A percentile compares a stretch with the other conserved stretches of the same genome.
Conservation (phyloP, 2,797 vertebrate genomes). For the Acrossocheilus fasciatus region DNA sequence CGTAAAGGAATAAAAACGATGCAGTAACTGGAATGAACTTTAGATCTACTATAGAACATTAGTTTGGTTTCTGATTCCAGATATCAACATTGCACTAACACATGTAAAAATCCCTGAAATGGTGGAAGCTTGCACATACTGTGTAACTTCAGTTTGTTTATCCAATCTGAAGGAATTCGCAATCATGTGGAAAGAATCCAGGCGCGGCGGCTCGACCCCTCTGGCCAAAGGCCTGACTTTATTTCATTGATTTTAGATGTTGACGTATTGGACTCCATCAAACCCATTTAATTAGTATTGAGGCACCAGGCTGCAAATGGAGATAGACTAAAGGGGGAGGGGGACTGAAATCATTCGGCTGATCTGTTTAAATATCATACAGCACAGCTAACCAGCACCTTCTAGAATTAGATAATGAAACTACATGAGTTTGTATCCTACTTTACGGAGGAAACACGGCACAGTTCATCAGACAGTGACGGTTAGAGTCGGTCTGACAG, state of each 20-base stretch:
- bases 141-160: constrained; percentile 1
- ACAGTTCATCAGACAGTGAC: constrained; percentile 27
- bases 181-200: constrained; percentile 16
- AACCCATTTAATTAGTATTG: constrained; percentile 65
- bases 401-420: background rate
- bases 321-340: constrained; percentile 23
- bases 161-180: constrained; percentile 1
- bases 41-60: background rate
- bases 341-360: background rate
- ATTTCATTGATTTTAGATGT: constrained; percentile 69
- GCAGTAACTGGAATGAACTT: background rate
- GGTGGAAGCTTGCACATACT: background rate
- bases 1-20: background rate
- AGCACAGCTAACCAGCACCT: background rate
- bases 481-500: background rate
- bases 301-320: constrained; percentile 32
- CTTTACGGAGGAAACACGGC: constrained; percentile 7
- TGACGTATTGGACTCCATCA: constrained; percentile 60
- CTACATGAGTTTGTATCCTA: constrained; percentile 1
- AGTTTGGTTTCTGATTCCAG: background rate
- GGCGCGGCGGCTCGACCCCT: constrained; percentile 4
- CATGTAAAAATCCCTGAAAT: background rate
- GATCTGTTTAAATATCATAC: constrained; percentile 26
- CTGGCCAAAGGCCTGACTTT: constrained; percentile 38
- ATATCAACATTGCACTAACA: background rate